phyloP scores from a whole-genome alignment of 2,888 invertebrate species.

The Phrixothrix hirtus region DNA sequence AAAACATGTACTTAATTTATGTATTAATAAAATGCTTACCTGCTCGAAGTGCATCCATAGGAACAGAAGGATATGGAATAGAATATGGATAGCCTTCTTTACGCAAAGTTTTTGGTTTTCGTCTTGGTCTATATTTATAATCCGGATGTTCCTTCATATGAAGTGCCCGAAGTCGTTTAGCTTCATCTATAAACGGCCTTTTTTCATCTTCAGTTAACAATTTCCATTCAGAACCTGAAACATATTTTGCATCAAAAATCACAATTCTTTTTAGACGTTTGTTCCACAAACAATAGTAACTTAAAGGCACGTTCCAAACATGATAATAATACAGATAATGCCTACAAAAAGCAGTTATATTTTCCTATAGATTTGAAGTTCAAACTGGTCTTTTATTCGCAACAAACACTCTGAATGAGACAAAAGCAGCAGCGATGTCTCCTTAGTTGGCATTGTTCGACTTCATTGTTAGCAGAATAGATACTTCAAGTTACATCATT shows the following conservation, averaged over 20 bases:
- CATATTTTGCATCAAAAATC: no score
- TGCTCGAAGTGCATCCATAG: conserved; percentile 85
- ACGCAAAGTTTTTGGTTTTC: conserved; percentile 85
- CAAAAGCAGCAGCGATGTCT: conserved; percentile 54
- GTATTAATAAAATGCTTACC: conserved; percentile 61
- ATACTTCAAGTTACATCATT: conserved; percentile 58
- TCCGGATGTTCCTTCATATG: conserved; percentile 96
- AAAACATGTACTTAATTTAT: neutral
- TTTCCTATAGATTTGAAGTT: conserved; percentile 51
- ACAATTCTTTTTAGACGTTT: no score
- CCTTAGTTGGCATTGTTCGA: conserved; percentile 55
- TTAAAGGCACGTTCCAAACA: conserved; percentile 31
- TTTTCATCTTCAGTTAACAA: conserved; percentile 91
- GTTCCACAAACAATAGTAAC: conserved; percentile 27
- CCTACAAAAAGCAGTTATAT: conserved; percentile 36
- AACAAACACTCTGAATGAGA: conserved; percentile 53
- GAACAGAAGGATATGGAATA: conserved; percentile 89
- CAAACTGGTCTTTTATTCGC: conserved; percentile 55
- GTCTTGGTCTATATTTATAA: conserved; percentile 88
- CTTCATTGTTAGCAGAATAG: conserved; percentile 53
- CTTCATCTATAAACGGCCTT: conserved; percentile 96
- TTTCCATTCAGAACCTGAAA: conserved; percentile 92
- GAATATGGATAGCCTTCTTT: conserved; percentile 93
- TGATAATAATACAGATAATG: conserved; percentile 29
- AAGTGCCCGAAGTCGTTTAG: conserved; percentile 88